These are phyloP conservation scores for Sphecodes monilicornis DNA, from an alignment of 2,888 invertebrate species.

Conservation along the genomic window DNA sequence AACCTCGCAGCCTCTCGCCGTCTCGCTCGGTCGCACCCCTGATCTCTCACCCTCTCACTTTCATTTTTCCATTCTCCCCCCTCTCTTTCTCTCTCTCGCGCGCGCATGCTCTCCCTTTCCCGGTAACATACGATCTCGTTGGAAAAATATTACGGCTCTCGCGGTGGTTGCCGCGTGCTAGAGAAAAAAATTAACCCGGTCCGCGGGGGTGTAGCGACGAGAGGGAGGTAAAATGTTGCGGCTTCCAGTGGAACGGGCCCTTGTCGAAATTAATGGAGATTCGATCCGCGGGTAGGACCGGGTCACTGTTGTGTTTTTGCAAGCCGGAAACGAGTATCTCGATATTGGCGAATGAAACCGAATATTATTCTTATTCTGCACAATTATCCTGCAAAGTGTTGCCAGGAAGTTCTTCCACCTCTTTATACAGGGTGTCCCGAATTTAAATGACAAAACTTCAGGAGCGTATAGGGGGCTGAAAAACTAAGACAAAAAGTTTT, in stretches of 20 bases:
- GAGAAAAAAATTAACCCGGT: slow-evolving; percentile 52
- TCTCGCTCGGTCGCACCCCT: neutral
- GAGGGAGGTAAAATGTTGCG: slow-evolving; percentile 65
- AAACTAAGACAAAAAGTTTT: too few species aligned
- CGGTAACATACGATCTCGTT: slow-evolving; percentile 43
- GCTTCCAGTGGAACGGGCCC: slow-evolving; percentile 39
- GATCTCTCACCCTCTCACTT: neutral
- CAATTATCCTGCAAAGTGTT: neutral
- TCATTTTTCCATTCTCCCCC: neutral
- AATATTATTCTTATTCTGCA: neutral
- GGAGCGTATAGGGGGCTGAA: too few species aligned
- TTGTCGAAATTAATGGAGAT: slow-evolving; percentile 67
- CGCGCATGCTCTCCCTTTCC: neutral
- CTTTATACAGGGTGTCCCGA: too few species aligned
- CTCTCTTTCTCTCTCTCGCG: neutral
- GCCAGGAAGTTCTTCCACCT: neutral
- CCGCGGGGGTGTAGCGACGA: slow-evolving; percentile 28
- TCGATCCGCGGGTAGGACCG: slow-evolving; percentile 56
- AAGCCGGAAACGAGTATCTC: slow-evolving; percentile 25
- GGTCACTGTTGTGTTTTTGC: slow-evolving; percentile 42
- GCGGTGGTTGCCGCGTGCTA: slow-evolving; percentile 30
- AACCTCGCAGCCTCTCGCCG: neutral
- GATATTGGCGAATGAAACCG: neutral
- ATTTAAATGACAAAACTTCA: too few species aligned
- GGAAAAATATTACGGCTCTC: slow-evolving; percentile 58